A percentile compares a stretch with the other conserved stretches of the same genome.
These are phyloP conservation scores for Mythimna lalbum DNA, from an alignment of 2,888 invertebrate genomes.

Conservation along the genomic window DNA sequence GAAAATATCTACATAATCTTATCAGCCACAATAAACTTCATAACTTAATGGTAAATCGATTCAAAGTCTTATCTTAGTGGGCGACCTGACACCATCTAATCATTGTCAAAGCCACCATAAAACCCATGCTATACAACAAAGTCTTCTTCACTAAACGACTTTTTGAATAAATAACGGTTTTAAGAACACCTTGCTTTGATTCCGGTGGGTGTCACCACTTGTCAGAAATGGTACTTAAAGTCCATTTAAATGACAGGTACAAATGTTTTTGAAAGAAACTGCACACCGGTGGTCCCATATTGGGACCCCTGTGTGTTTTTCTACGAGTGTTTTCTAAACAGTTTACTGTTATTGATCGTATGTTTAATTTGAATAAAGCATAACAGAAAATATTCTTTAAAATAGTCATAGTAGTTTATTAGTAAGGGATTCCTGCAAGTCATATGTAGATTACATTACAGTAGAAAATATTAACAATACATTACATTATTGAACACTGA, in stretches of 20 bases:
- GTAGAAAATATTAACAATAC: no score
- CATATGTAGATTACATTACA: no score
- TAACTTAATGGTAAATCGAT: slow-evolving; percentile 27
- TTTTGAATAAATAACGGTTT: slow-evolving; percentile 46
- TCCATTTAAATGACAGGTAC: slow-evolving; percentile 47
- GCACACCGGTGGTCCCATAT: slow-evolving; percentile 48
- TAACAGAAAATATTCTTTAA: background rate
- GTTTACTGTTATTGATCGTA: background rate
- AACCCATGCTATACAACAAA: slow-evolving; percentile 25
- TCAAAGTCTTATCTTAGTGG: slow-evolving; percentile 46
- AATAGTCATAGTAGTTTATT: background rate
- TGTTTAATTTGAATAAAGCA: slow-evolving; percentile 2
- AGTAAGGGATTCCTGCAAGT: no score
- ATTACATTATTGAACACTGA: no score
- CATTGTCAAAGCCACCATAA: slow-evolving; percentile 31
- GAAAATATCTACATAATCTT: slow-evolving; percentile 30
- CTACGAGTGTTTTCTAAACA: slow-evolving; percentile 7
- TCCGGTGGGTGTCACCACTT: slow-evolving; percentile 56
- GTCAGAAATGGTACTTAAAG: slow-evolving; percentile 40
- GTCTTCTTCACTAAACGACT: slow-evolving; percentile 6
- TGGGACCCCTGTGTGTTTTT: slow-evolving; percentile 19
- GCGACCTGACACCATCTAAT: slow-evolving; percentile 43
- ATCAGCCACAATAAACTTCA: slow-evolving; percentile 32
- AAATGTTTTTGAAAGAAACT: slow-evolving; percentile 47
- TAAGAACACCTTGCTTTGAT: slow-evolving; percentile 18